phyloP scores from a whole-genome alignment of 2,888 invertebrate genomes.

The Protophormia terraenovae region DNA sequence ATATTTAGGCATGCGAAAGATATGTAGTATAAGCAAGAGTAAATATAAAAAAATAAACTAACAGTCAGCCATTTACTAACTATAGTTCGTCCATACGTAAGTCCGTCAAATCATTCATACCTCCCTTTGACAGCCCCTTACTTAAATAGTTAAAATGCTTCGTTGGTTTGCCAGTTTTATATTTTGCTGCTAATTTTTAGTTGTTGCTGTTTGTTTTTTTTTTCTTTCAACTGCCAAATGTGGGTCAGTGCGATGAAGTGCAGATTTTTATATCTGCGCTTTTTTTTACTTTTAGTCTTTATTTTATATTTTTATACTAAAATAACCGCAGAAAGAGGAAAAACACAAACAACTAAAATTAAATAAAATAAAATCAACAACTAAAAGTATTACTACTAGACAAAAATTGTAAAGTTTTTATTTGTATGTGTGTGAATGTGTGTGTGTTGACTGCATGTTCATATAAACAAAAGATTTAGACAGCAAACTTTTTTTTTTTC shows the following conservation, averaged over 20 bases:
- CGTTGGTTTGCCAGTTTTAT: conserved; percentile 45
- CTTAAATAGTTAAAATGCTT: conserved; percentile 58
- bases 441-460: neutral
- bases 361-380: conserved; percentile 57
- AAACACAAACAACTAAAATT: conserved; percentile 38
- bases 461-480: conserved; percentile 64
- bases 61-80: neutral
- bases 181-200: neutral
- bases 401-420: conserved; percentile 29
- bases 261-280: conserved; percentile 73
- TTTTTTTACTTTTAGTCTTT: conserved; percentile 4
- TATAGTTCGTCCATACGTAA: conserved; percentile 3
- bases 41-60: neutral
- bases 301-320: conserved; percentile 24
- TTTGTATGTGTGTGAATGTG: neutral
- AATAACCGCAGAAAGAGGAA: conserved; percentile 45
- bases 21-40: conserved; percentile 9
- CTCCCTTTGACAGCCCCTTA: conserved; percentile 33
- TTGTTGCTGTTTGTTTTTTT: neutral
- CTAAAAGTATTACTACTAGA: conserved; percentile 51
- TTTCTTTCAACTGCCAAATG: conserved; percentile 68
- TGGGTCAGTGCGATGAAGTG: conserved; percentile 77
- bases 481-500: conserved; percentile 58
- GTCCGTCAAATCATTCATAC: neutral
- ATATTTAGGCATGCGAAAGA: conserved; percentile 13